A percentile compares a stretch with the other conserved stretches of the same genome.
These are phyloP conservation scores for Triplophysa tibetana DNA, from an alignment of 2,113 vertebrate species.

Conservation along the genomic window DNA sequence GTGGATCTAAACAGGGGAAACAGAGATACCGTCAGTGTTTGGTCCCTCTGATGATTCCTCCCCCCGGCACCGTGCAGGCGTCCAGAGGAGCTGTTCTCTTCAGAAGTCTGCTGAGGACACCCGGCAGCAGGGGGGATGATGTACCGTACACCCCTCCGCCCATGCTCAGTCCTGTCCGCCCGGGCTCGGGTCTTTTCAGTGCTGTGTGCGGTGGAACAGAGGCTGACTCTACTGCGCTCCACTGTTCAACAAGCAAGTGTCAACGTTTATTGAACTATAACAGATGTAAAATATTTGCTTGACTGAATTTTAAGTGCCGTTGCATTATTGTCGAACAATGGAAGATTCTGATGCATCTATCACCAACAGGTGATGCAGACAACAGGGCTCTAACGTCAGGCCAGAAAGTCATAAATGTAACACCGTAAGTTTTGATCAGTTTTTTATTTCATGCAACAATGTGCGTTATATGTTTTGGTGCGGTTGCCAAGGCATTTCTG, in stretches of 20 bases:
- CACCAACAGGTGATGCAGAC: constrained; percentile 77
- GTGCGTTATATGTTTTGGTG: too few relatives aligned
- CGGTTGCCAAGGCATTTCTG: neutral
- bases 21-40: constrained; percentile 80
- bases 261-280: neutral
- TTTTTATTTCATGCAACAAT: neutral
- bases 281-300: too few relatives aligned
- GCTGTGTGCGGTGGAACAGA: constrained; percentile 68
- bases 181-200: constrained; percentile 86
- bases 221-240: constrained; percentile 74
- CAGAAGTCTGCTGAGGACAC: constrained; percentile 84
- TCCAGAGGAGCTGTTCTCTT: constrained; percentile 79
- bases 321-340: neutral
- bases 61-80: constrained; percentile 68
- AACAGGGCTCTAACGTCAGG: constrained; percentile 73
- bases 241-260: constrained; percentile 80
- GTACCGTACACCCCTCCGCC: constrained; percentile 84
- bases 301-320: too few relatives aligned
- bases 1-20: constrained; percentile 68
- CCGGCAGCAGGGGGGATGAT: constrained; percentile 69
- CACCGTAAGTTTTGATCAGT: constrained; percentile 79
- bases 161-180: constrained; percentile 86
- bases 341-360: constrained; percentile 25
- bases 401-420: constrained; percentile 77
- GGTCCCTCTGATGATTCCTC: constrained; percentile 83